phyloP scores from a whole-genome alignment of 1,140 invertebrate species.

The Drosophila orosa region DNA sequence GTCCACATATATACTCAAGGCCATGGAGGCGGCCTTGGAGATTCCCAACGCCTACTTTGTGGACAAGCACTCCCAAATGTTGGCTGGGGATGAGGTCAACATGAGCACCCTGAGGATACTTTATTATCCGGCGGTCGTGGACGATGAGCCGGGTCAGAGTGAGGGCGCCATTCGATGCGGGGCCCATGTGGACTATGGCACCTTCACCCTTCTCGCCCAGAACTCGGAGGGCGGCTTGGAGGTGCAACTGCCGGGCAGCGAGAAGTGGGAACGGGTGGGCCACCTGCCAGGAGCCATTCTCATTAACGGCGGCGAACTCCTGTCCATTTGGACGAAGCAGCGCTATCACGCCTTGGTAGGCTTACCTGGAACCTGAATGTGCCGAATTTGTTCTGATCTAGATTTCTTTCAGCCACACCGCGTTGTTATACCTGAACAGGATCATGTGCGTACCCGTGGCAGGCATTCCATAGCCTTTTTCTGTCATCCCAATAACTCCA shows the following conservation, averaged over 20 bases:
- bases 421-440: conserved; percentile 88
- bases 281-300: conserved; percentile 92
- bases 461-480: conserved; percentile 91
- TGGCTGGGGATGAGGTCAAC: conserved; percentile 86
- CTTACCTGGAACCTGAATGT: background rate
- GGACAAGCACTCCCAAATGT: conserved; percentile 87
- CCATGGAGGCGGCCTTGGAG: conserved; percentile 86
- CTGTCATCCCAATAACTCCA: conserved; percentile 88
- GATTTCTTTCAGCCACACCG: conserved; percentile 88
- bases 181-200: conserved; percentile 90
- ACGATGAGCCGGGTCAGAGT: conserved; percentile 84
- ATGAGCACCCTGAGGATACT: conserved; percentile 88
- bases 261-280: conserved; percentile 90
- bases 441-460: conserved; percentile 86
- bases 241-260: conserved; percentile 87
- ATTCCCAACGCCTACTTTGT: conserved; percentile 84
- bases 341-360: conserved; percentile 89
- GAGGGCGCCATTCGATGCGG: conserved; percentile 87
- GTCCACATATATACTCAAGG: conserved; percentile 87
- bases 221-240: conserved; percentile 87
- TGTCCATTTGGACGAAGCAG: conserved; percentile 91
- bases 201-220: conserved; percentile 90
- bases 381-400: background rate
- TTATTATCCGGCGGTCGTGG: conserved; percentile 87
- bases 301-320: conserved; percentile 91